Evolutionary conservation across 1,140 invertebrate genomes (phyloP).

Genomic region (Sesamia nonagrioides): DNA sequence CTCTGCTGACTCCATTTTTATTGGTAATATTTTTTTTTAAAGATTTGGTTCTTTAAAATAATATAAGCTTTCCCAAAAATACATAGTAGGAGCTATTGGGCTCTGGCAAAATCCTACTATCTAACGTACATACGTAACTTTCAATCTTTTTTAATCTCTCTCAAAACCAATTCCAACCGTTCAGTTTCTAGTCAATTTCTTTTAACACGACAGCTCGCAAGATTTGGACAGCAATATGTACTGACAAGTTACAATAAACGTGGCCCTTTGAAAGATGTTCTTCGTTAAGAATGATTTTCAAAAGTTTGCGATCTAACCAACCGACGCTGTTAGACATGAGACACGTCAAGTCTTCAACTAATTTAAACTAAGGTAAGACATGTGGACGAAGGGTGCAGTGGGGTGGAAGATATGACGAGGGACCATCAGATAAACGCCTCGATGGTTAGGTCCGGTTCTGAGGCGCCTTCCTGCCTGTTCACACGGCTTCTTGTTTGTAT

Average conservation of each 20-base stretch:
- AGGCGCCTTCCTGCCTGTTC: slow-evolving; percentile 1
- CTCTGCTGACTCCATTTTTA: too few relatives aligned
- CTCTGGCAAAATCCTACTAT: background rate
- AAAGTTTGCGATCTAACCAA: slow-evolving; percentile 40
- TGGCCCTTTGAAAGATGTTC: too few relatives aligned
- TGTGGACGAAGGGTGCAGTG: background rate
- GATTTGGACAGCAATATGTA: too few relatives aligned
- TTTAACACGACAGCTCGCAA: background rate
- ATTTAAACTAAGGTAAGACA: slow-evolving; percentile 46
- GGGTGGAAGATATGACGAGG: slow-evolving; percentile 33
- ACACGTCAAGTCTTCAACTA: slow-evolving; percentile 28
- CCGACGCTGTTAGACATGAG: slow-evolving; percentile 40
- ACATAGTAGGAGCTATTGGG: background rate
- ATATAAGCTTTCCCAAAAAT: background rate
- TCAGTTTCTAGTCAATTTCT: slow-evolving; percentile 24
- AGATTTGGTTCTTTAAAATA: too few relatives aligned
- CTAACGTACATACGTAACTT: background rate
- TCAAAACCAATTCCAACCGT: background rate
- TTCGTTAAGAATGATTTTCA: background rate
- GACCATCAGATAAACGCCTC: slow-evolving; percentile 56
- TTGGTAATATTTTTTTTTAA: too few relatives aligned
- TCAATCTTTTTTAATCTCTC: background rate
- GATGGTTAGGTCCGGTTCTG: slow-evolving; percentile 31
- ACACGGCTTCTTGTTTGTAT: background rate
- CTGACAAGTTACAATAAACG: too few relatives aligned